A percentile compares a stretch with the other conserved stretches of the same genome.
Conservation (phyloP, 92 coral and sea anemone species). For the Epizoanthus rinbou region DNA sequence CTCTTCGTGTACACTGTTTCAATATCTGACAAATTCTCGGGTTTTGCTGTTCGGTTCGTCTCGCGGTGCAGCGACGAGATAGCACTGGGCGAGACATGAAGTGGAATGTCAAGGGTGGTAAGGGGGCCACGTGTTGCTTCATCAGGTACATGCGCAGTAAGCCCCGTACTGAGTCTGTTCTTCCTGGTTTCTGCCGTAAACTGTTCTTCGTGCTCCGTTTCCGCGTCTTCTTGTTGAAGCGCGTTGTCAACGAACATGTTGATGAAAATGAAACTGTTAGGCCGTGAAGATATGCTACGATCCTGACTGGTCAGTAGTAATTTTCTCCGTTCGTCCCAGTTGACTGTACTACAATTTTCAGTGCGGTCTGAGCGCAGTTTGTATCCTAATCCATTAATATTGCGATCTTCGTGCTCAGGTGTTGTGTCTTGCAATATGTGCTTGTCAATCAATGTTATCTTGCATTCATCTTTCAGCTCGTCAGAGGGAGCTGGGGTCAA, state of each 20-base stretch:
- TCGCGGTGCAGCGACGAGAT: background rate
- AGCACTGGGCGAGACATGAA: background rate
- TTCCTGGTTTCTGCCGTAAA: background rate
- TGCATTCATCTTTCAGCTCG: background rate
- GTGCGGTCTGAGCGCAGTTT: background rate
- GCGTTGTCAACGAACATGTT: slow-evolving; percentile 19
- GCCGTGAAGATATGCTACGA: slow-evolving; percentile 2
- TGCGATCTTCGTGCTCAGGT: background rate
- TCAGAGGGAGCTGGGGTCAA: background rate
- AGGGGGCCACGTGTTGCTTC: background rate
- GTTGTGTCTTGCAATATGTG: background rate
- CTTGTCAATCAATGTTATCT: slow-evolving; percentile 6
- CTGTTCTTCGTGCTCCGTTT: background rate
- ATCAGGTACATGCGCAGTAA: background rate
- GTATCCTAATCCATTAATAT: background rate
- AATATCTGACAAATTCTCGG: background rate
- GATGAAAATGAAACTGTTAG: slow-evolving; percentile 36
- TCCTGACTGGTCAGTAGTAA: background rate
- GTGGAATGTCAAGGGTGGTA: background rate
- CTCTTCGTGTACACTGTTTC: background rate
- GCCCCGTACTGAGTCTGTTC: background rate
- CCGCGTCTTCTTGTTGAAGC: slow-evolving; percentile 11
- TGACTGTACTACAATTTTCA: background rate
- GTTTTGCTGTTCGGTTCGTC: background rate
- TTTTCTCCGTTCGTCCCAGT: slow-evolving; percentile 13